Evolutionary conservation across 2,113 vertebrate genomes (phyloP).

Genomic region (Rhynchomys soricoides): DNA sequence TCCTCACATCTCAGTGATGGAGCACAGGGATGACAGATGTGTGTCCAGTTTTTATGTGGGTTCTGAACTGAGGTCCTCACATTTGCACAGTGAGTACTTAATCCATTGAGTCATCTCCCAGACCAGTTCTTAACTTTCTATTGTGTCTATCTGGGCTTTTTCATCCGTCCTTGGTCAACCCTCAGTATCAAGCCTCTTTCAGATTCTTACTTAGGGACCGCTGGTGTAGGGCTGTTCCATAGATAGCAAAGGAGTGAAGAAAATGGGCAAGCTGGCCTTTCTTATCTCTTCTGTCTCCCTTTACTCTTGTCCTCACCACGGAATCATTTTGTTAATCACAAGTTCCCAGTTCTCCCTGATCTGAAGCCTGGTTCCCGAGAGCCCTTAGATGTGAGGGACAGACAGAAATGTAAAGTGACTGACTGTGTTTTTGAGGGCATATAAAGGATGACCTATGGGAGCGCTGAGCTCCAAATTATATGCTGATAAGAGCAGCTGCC

Average conservation of each 20-base stretch:
- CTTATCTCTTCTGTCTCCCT: not conserved
- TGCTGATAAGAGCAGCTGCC: slow-evolving; percentile 58
- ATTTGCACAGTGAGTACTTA: not conserved
- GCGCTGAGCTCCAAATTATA: slow-evolving; percentile 19
- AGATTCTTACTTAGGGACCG: not conserved
- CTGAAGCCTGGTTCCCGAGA: not conserved
- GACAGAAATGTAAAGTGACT: not conserved
- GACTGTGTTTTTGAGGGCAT: not conserved
- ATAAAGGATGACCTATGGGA: slow-evolving; percentile 45
- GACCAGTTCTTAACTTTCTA: not conserved
- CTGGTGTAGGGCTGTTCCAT: not conserved
- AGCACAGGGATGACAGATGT: not conserved
- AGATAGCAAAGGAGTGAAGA: not conserved
- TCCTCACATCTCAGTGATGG: too few species aligned
- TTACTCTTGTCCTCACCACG: not conserved
- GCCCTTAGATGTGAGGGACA: not conserved
- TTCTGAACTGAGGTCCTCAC: not conserved
- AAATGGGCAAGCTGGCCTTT: not conserved
- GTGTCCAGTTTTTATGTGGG: not conserved
- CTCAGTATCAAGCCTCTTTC: not conserved
- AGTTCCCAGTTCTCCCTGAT: not conserved
- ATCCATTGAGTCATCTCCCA: not conserved
- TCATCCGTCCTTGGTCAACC: not conserved
- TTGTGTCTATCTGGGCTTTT: not conserved
- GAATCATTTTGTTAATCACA: slow-evolving; percentile 49